Conservation (phyloP, 2,888 invertebrate species). For the Bellardia pandia region DNA sequence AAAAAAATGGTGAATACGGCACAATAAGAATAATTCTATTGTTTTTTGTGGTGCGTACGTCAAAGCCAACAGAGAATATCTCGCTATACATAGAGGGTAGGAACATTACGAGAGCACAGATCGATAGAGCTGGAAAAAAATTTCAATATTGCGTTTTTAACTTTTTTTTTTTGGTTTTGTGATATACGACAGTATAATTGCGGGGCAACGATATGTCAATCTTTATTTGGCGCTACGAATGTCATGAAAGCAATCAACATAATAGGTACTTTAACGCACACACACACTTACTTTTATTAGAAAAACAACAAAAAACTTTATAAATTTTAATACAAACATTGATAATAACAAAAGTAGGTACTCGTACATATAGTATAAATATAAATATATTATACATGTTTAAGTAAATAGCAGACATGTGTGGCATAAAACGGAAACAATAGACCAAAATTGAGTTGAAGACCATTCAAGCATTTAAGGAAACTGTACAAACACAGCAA, state of each 20-base stretch:
- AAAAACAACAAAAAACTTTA: not conserved
- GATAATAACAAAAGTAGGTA: slow-evolving; percentile 37
- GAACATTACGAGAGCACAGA: too few species aligned
- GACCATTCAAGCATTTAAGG: slow-evolving; percentile 51
- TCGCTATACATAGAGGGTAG: too few species aligned
- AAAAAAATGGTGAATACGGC: too few species aligned
- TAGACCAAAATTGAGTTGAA: slow-evolving; percentile 56
- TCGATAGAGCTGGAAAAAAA: too few species aligned
- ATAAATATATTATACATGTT: not conserved
- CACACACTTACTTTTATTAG: slow-evolving; percentile 51
- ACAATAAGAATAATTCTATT: too few species aligned
- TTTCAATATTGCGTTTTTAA: too few species aligned
- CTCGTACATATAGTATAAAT: not conserved
- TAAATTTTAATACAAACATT: slow-evolving; percentile 48
- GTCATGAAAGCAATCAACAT: slow-evolving; percentile 74
- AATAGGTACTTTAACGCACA: slow-evolving; percentile 63
- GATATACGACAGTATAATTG: too few species aligned
- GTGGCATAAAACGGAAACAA: slow-evolving; percentile 63
- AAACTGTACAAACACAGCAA: slow-evolving; percentile 27
- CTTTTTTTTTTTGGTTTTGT: too few species aligned
- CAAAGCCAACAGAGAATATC: too few species aligned
- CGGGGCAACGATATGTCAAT: too few species aligned
- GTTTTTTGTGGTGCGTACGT: too few species aligned
- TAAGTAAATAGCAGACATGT: slow-evolving; percentile 17
- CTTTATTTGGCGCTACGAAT: slow-evolving; percentile 78